phyloP scores from a whole-genome alignment of 1,140 invertebrate species.

The Formica selysi region DNA sequence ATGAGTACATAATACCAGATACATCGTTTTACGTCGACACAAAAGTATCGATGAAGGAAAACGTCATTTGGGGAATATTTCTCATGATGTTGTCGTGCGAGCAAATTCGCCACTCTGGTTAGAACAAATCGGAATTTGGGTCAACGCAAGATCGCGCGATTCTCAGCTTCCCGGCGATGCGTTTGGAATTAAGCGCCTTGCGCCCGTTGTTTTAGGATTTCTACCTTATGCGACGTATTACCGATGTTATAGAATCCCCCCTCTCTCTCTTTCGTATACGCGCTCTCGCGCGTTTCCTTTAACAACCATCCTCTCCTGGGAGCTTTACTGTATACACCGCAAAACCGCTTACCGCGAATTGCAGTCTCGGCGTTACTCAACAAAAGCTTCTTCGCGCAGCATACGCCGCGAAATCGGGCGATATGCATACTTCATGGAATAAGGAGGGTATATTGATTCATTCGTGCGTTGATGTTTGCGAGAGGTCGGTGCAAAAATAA shows the following conservation, averaged over 20 bases:
- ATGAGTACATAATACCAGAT: background rate
- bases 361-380: slow-evolving; percentile 58
- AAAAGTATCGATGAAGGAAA: background rate
- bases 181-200: slow-evolving; percentile 51
- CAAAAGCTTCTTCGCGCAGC: slow-evolving; percentile 52
- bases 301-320: slow-evolving; percentile 14
- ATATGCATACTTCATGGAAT: slow-evolving; percentile 52
- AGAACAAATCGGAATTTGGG: background rate
- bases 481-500: background rate
- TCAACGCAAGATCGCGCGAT: background rate
- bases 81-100: background rate
- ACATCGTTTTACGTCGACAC: background rate
- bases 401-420: slow-evolving; percentile 23
- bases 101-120: background rate
- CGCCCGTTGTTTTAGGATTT: slow-evolving; percentile 43
- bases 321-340: slow-evolving; percentile 46
- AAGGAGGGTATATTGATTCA: slow-evolving; percentile 28
- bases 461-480: slow-evolving; percentile 2
- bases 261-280: background rate
- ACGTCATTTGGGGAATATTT: background rate
- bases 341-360: slow-evolving; percentile 64
- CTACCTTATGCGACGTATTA: slow-evolving; percentile 33
- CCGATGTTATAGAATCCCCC: slow-evolving; percentile 17
- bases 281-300: slow-evolving; percentile 32
- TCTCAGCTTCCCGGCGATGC: slow-evolving; percentile 16